phyloP scores from a whole-genome alignment of 2,888 invertebrate species.

The Campoplex nolae region DNA sequence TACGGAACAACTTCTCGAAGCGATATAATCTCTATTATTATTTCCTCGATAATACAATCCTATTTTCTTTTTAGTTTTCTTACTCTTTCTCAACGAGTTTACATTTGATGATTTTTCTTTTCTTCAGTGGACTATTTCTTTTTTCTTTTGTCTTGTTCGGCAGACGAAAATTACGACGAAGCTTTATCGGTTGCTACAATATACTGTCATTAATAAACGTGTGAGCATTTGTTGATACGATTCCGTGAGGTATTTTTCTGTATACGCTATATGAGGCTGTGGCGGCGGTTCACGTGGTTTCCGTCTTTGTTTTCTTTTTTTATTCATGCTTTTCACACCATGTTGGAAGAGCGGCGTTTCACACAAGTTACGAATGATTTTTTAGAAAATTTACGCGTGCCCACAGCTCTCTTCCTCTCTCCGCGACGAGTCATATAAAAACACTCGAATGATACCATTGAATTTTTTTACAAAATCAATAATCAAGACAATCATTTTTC shows the following conservation, averaged over 20 bases:
- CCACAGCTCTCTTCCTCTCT: background rate
- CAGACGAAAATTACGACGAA: conserved; percentile 61
- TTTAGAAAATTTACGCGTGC: too few species aligned
- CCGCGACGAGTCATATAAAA: background rate
- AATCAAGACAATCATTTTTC: background rate
- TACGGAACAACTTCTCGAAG: conserved; percentile 63
- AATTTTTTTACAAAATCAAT: background rate
- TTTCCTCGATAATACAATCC: conserved; percentile 57
- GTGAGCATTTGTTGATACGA: conserved; percentile 69
- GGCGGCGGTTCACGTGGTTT: conserved; percentile 56
- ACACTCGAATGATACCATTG: background rate
- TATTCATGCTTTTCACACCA: background rate
- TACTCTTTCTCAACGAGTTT: conserved; percentile 54
- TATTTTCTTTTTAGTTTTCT: conserved; percentile 27
- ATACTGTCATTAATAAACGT: conserved; percentile 34
- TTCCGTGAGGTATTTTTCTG: conserved; percentile 68
- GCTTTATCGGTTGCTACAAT: conserved; percentile 57
- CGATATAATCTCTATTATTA: conserved; percentile 58
- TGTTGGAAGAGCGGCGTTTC: background rate
- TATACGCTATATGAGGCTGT: conserved; percentile 60
- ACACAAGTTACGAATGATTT: background rate
- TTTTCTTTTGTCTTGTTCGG: conserved; percentile 25
- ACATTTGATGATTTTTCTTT: conserved; percentile 33
- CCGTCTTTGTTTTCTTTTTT: conserved; percentile 9
- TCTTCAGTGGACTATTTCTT: conserved; percentile 21